phyloP scores from a whole-genome alignment of 1,140 invertebrate genomes.

The Lepidostoma basale region DNA sequence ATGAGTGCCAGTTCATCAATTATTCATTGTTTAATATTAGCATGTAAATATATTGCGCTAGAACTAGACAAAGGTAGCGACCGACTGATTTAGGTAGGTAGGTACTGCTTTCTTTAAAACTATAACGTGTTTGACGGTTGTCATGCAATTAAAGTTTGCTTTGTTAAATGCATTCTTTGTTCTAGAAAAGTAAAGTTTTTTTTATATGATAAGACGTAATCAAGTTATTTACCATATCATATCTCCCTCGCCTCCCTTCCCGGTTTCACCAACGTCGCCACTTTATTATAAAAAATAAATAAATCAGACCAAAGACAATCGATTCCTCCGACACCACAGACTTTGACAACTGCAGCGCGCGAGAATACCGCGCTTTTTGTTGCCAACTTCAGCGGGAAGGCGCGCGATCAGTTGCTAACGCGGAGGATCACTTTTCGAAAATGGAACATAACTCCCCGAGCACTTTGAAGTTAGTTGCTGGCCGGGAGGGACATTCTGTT shows the following conservation, averaged over 20 bases:
- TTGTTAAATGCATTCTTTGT: too few relatives aligned
- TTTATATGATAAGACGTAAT: not conserved
- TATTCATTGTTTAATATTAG: too few relatives aligned
- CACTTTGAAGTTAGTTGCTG: slow-evolving; percentile 31
- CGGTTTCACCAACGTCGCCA: slow-evolving; percentile 9
- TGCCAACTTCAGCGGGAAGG: slow-evolving; percentile 14
- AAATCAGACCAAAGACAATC: slow-evolving; percentile 32
- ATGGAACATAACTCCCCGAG: not conserved
- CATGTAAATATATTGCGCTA: too few relatives aligned
- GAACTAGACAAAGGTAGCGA: too few relatives aligned
- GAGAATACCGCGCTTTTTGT: slow-evolving; percentile 32
- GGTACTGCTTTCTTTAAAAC: too few relatives aligned
- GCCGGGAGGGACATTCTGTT: slow-evolving; percentile 6
- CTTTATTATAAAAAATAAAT: slow-evolving; percentile 28
- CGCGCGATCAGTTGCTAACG: not conserved
- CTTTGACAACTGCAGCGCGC: slow-evolving; percentile 31
- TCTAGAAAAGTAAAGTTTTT: too few relatives aligned
- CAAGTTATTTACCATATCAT: slow-evolving; percentile 29
- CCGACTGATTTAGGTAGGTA: too few relatives aligned
- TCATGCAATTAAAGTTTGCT: too few relatives aligned
- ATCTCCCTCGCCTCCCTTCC: slow-evolving; percentile 19
- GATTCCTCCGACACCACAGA: slow-evolving; percentile 24
- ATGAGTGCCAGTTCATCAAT: too few relatives aligned
- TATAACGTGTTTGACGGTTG: too few relatives aligned
- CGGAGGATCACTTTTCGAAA: slow-evolving; percentile 3